Conservation (phyloP, 2,888 invertebrate genomes). For the Eilema sororculum region DNA sequence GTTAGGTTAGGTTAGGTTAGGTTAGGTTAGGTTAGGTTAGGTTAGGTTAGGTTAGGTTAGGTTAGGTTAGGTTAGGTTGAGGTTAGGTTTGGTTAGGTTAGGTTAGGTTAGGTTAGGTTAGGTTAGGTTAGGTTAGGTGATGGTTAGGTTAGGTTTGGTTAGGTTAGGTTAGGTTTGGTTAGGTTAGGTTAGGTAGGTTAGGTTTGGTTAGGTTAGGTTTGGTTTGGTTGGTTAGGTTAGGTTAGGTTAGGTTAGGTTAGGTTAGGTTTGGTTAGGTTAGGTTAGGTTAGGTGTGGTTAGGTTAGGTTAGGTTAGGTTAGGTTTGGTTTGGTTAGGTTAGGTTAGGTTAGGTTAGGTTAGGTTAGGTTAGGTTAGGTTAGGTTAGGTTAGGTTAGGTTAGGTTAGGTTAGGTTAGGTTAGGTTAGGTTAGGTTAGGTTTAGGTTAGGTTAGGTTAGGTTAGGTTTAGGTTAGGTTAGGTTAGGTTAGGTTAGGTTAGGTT, state of each 20-base stretch:
- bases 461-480: slow-evolving; percentile 35
- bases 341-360: slow-evolving; percentile 15
- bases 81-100: slow-evolving; percentile 28
- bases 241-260: slow-evolving; percentile 28
- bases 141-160: slow-evolving; percentile 27
- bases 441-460: slow-evolving; percentile 42
- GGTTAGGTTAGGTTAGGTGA: slow-evolving; percentile 27
- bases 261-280: slow-evolving; percentile 29
- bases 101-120: slow-evolving; percentile 27
- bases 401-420: slow-evolving; percentile 44
- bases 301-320: slow-evolving; percentile 18
- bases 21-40: slow-evolving; percentile 27
- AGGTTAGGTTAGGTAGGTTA: slow-evolving; percentile 30
- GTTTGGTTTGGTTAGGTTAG: slow-evolving; percentile 17
- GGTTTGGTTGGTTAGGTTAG: slow-evolving; percentile 30
- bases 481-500: slow-evolving; percentile 43
- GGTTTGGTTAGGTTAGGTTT: slow-evolving; percentile 29
- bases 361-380: slow-evolving; percentile 32
- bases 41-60: slow-evolving; percentile 26
- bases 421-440: slow-evolving; percentile 43
- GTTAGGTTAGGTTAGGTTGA: slow-evolving; percentile 20
- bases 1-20: slow-evolving; percentile 24
- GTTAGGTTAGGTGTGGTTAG: slow-evolving; percentile 19
- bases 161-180: slow-evolving; percentile 28
- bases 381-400: slow-evolving; percentile 43